Conservation (phyloP, 2,113 vertebrate genomes). For the Tupaia chinensis region DNA sequence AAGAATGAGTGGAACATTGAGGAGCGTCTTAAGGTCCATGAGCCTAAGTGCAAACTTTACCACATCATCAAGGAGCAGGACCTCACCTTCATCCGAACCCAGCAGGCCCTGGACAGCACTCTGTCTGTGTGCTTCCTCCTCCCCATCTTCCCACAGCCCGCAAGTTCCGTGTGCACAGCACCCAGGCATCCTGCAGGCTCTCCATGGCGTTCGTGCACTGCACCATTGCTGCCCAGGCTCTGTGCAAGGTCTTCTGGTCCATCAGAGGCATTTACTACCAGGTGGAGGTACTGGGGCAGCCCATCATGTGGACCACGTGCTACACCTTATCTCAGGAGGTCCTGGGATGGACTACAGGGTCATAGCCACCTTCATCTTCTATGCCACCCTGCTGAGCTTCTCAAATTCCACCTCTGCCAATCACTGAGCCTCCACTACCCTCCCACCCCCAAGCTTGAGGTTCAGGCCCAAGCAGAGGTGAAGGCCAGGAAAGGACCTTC, state of each 20-base stretch:
- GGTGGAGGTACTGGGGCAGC: conserved; percentile 95
- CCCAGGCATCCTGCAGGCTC: conserved; percentile 96
- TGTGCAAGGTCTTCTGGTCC: conserved; percentile 97
- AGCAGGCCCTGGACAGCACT: conserved; percentile 95
- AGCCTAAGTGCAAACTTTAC: no score
- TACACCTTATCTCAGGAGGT: conserved; percentile 95
- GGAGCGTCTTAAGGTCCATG: no score
- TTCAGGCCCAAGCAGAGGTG: no score
- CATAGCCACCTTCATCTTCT: no score
- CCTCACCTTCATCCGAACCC: conserved; percentile 94
- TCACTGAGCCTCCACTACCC: no score
- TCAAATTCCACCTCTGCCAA: no score
- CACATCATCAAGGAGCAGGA: conserved; percentile 84
- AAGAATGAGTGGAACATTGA: no score
- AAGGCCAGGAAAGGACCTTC: no score
- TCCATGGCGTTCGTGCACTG: conserved; percentile 85
- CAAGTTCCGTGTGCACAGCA: conserved; percentile 97
- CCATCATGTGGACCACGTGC: conserved; percentile 95
- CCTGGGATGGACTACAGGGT: no score
- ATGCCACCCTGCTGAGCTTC: no score
- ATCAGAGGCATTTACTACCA: conserved; percentile 99
- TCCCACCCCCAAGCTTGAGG: no score
- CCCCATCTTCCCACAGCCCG: conserved; percentile 96
- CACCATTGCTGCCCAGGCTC: conserved; percentile 82
- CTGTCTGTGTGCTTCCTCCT: conserved; percentile 98